Evolutionary conservation across 2,797 vertebrate species (phyloP), one percentile per base, ranked within the genome.

Genomic region (Sebastes oblongus): DNA sequence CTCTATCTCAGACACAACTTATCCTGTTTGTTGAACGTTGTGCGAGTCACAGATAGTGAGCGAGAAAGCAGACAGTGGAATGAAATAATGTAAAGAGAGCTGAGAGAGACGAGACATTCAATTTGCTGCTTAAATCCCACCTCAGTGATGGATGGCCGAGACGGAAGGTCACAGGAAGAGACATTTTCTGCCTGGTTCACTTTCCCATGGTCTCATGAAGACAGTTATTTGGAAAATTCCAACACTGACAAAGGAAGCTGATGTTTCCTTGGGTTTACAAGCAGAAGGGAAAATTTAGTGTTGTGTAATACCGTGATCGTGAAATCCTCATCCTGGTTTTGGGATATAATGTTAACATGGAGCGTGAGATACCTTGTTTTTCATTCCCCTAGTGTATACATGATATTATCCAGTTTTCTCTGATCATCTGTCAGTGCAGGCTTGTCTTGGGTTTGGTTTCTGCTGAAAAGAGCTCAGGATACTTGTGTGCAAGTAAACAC

Each of bases 161-260:
- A 84, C 9, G 32, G 67, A 83, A 82, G 81, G 89, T 82, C 85
- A 84, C 83, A 83, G 81, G 81, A 87, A 89, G 81, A 82, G 76
- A 83, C 66, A 55, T 67, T 77, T 73, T 75, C 65, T n/a, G 72
- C n/a, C 27, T 7, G 10, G 25, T 86, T 86, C 67, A 82, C 74
- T 76, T 88, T 88, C 78, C 85, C 68, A 81, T 84, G 78, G 29
- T 59, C 82, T 82, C 60, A 61, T 64, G 14, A 78, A 65, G 66
- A 70, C 9, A n/a, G 52, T 60, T 68, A 55, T 84, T 83, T 86
- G 86, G 82, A 85, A 80, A 78, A 86, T 73, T 81, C 79, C 76
- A 66, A 9, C 36, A 22, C 42, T 42, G 60, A 50, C 72, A 83
- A 75, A 75, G 70, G 74, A 77, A 84, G 61, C 56, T 75, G 66